These are phyloP conservation scores for Pegoplata infirma DNA, from an alignment of 2,888 invertebrate genomes.

Conservation along the genomic window DNA sequence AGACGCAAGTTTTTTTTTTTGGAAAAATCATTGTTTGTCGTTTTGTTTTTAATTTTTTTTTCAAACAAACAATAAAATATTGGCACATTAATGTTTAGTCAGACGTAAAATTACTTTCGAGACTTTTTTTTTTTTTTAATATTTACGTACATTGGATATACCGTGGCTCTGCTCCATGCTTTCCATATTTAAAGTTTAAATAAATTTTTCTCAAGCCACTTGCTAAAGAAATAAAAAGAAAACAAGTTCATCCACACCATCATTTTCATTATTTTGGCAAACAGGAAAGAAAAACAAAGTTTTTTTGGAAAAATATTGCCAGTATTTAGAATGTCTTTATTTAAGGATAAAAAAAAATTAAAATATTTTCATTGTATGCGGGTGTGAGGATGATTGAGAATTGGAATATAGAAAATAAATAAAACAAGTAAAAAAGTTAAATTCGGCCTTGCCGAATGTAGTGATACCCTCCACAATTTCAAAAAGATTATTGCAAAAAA, in stretches of 20 bases:
- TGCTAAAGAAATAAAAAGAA: background rate
- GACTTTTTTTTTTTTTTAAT: constrained; percentile 73
- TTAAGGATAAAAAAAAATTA: constrained; percentile 26
- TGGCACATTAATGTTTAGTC: constrained; percentile 79
- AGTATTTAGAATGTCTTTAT: constrained; percentile 56
- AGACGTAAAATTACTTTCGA: constrained; percentile 79
- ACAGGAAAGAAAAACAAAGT: background rate
- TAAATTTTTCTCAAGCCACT: constrained; percentile 25
- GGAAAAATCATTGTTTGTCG: constrained; percentile 63
- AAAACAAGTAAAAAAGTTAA: no score
- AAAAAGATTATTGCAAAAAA: no score
- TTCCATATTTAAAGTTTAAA: constrained; percentile 52
- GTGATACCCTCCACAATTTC: no score
- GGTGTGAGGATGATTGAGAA: background rate
- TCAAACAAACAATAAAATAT: constrained; percentile 78
- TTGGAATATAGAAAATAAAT: constrained; percentile 22
- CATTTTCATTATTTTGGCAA: constrained; percentile 35
- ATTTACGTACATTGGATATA: constrained; percentile 14
- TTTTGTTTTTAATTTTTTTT: constrained; percentile 68
- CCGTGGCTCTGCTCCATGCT: constrained; percentile 1
- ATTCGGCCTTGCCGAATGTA: no score
- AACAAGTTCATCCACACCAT: constrained; percentile 1
- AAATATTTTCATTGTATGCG: constrained; percentile 12
- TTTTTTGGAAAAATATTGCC: constrained; percentile 51
- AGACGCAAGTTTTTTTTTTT: constrained; percentile 66